Percentiles rank a stretch among this genome's conserved stretches.
Evolutionary conservation across 2,888 invertebrate species (phyloP).

Genomic region (Drosophila tripunctata): DNA sequence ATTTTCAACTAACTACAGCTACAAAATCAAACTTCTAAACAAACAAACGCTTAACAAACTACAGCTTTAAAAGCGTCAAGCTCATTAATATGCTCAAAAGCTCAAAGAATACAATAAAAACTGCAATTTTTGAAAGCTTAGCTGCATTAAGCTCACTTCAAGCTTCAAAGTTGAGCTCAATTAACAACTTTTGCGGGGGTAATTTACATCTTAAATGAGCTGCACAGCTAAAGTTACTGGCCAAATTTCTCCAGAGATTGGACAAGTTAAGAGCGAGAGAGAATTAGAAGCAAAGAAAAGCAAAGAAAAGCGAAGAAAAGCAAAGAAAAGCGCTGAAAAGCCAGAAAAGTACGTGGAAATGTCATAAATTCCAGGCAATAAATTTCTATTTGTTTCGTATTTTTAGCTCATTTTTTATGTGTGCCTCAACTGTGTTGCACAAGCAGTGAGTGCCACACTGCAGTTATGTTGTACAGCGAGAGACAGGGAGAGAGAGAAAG

Average conservation of each 20-base stretch:
- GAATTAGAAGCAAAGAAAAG: not conserved
- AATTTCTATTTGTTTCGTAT: conserved; percentile 80
- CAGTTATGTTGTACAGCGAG: conserved; percentile 26
- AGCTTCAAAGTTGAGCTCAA: not conserved
- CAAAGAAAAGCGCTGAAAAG: conserved; percentile 20
- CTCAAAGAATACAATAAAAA: not conserved
- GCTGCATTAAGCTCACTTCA: not conserved
- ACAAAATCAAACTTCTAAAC: no score
- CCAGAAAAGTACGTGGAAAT: conserved; percentile 51
- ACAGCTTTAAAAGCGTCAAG: not conserved
- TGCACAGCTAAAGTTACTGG: conserved; percentile 1
- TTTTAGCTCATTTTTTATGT: conserved; percentile 56
- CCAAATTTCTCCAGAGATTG: not conserved
- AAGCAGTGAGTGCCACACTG: conserved; percentile 19
- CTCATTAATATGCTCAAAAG: not conserved
- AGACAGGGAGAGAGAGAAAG: conserved; percentile 3
- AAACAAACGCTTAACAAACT: no score
- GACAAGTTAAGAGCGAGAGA: no score
- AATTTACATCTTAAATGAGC: conserved; percentile 14
- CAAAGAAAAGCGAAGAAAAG: not conserved
- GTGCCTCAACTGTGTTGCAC: conserved; percentile 20
- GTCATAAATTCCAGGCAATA: conserved; percentile 82
- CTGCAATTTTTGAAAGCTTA: no score
- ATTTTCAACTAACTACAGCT: no score
- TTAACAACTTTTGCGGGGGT: conserved; percentile 12